Evolutionary conservation across 2,113 vertebrate genomes (phyloP).

Genomic region (Coturnix japonica): DNA sequence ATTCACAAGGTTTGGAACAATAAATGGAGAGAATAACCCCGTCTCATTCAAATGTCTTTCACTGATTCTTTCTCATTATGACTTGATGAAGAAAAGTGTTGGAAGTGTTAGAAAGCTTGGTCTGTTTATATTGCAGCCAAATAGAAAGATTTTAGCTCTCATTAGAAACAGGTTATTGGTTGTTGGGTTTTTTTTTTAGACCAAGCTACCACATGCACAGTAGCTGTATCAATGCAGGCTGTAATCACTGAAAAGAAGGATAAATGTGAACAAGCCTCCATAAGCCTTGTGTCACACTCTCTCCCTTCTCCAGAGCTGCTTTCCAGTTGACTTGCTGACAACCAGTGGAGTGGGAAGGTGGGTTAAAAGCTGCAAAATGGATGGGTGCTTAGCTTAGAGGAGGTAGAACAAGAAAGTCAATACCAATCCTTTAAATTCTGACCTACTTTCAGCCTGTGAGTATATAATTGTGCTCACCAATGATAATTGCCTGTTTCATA

Average conservation of each 20-base stretch:
- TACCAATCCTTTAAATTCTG: constrained; percentile 18
- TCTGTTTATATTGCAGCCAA: not conserved
- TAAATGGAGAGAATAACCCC: not conserved
- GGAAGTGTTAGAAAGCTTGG: not conserved
- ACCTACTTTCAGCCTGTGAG: not conserved
- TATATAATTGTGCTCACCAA: not conserved
- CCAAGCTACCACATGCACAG: not conserved
- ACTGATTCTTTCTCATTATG: not conserved
- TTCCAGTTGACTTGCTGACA: not conserved
- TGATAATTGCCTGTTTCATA: constrained; percentile 4
- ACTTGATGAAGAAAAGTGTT: not conserved
- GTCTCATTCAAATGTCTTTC: not conserved
- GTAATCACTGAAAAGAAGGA: not conserved
- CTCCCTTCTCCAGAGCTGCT: not conserved
- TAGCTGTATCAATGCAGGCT: not conserved
- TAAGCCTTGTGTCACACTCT: not conserved
- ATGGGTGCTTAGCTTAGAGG: not conserved
- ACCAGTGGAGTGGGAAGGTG: not conserved
- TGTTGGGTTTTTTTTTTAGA: not conserved
- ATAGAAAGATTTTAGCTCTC: not conserved
- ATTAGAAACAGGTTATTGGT: not conserved
- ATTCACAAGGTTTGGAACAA: not conserved
- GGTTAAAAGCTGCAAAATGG: not conserved
- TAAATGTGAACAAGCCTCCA: not conserved
- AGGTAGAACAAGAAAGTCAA: constrained; percentile 6